Conservation (phyloP, 2,113 vertebrate species). For the Casuarius casuarius region DNA sequence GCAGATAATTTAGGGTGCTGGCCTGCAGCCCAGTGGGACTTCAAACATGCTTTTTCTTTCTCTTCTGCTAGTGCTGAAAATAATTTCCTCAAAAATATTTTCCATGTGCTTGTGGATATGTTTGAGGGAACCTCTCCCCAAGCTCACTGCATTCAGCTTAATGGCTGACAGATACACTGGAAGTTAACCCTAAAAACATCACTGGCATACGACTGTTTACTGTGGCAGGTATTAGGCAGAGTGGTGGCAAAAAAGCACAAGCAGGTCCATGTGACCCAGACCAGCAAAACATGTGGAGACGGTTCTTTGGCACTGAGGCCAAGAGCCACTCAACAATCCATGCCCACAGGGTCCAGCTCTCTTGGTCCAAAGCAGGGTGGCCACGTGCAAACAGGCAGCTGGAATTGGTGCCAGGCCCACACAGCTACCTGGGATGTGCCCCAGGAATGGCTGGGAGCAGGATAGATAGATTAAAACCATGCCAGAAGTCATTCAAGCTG, state of each 20-base stretch:
- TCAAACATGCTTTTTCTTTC: background rate
- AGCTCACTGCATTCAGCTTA: background rate
- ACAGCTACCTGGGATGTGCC: background rate
- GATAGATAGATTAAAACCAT: accelerated
- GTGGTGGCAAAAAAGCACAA: background rate
- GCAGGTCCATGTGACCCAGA: background rate
- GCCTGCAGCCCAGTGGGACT: background rate
- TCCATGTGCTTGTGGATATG: background rate
- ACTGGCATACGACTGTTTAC: background rate
- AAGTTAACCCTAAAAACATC: background rate
- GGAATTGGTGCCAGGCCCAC: background rate
- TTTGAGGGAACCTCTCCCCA: background rate
- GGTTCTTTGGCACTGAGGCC: background rate
- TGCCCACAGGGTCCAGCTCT: accelerated
- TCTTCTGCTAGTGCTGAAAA: background rate
- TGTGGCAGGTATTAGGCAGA: background rate
- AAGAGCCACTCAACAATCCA: background rate
- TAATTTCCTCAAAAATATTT: background rate
- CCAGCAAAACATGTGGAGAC: background rate
- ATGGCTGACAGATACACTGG: background rate
- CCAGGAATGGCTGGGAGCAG: background rate
- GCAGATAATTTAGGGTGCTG: background rate
- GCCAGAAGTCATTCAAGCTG: background rate
- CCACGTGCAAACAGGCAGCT: background rate
- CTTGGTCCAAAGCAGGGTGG: background rate